Percentiles rank a stretch among this genome's conserved stretches.
Evolutionary conservation across 1,140 invertebrate genomes (phyloP).

Genomic region (Sminthurinus signatus): DNA sequence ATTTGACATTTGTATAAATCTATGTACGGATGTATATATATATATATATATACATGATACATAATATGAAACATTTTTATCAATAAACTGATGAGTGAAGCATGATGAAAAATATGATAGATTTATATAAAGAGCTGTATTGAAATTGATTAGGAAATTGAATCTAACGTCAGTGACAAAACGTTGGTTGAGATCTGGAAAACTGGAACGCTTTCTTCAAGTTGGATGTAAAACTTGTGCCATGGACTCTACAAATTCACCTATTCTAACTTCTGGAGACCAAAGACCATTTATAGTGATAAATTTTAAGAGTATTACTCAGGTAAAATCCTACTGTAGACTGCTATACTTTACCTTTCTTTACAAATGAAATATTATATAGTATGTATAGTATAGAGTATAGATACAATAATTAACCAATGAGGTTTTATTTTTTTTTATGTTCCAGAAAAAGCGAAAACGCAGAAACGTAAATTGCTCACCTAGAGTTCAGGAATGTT

Average conservation of each 20-base stretch:
- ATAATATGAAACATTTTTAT: neutral
- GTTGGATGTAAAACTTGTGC: slow-evolving; percentile 69
- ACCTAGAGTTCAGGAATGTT: slow-evolving; percentile 63
- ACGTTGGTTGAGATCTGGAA: slow-evolving; percentile 62
- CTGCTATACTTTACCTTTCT: neutral
- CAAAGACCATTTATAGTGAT: slow-evolving; percentile 66
- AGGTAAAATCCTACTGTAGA: neutral
- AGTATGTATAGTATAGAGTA: neutral
- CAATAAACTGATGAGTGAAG: neutral
- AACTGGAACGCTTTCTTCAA: slow-evolving; percentile 60
- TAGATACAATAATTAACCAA: slow-evolving; percentile 33
- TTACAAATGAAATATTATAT: neutral
- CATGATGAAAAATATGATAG: neutral
- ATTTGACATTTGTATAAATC: neutral
- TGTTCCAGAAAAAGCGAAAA: slow-evolving; percentile 54
- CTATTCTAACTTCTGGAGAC: slow-evolving; percentile 57
- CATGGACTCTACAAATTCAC: slow-evolving; percentile 54
- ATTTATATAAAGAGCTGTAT: slow-evolving; percentile 47
- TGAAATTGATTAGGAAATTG: slow-evolving; percentile 72
- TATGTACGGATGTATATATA: neutral
- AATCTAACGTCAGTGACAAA: slow-evolving; percentile 64
- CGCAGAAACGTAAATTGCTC: slow-evolving; percentile 63
- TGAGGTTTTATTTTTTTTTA: slow-evolving; percentile 59
- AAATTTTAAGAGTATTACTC: slow-evolving; percentile 55
- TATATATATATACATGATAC: neutral